Base-by-base conservation (phyloP, 2,113 vertebrate genomes). In the Nipponia nippon region DNA sequence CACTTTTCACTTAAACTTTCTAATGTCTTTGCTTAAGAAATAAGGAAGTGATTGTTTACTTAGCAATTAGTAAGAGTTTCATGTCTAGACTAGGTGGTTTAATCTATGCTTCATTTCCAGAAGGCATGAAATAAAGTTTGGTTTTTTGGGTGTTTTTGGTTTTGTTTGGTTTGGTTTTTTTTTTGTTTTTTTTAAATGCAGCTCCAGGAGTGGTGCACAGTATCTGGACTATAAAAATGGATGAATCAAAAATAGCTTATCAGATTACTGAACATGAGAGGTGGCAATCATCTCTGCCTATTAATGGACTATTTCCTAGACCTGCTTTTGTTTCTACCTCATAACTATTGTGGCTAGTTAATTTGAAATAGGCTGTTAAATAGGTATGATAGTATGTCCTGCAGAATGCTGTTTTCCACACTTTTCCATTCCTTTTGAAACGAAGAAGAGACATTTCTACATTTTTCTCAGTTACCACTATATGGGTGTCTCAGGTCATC, bases 31-130 rank as follows among this genome's bases (percentile, higher is more conserved):
- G 93, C 90, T 96, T 94, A 75, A 92, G 89, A 93, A 94, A 95
- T 85, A 91, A 95, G 95, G 95, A 97, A 96, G 90, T 79, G n/a
- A 73, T 95, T 97, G 84, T 97, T 90, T 98, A 83, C 88, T 91
- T 91, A 95, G 81, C 89, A 80, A n/a, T 96, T 96, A 96, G 87
- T 87, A 73, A 82, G 82, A 56, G 95, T 93, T 97, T 95, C 87
- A 42, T 95, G 95, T 97, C 85, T 87, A 85, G 89, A 83, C 96
- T 95, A 13, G 71, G 79, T 95, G 63, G 69, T 85, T 91, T 97
- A 71, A 93, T 93, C 94, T 96, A 14, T 47, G 55, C 93, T 92
- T 82, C 93, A 79, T 85, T 83, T 95, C 95, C 71, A 77, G 90
- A 95, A 91, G 95, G 66, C 44, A 66, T 94, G 56, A 78, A 76